Conservation (phyloP, 1,140 invertebrate species). For the Papilio aristodemus region DNA sequence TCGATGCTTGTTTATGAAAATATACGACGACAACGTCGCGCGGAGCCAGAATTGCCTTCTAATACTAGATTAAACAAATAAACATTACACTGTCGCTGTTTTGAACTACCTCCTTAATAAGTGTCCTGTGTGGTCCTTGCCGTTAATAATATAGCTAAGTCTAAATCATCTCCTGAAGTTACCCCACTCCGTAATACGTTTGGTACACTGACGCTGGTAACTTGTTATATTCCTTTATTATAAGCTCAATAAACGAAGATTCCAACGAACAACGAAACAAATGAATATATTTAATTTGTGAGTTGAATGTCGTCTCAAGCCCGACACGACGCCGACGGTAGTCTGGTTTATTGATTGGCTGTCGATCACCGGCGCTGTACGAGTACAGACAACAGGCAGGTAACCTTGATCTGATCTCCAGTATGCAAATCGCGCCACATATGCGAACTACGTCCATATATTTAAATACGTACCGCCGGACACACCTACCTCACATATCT, state of each 20-base stretch:
- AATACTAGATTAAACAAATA: background rate
- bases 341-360: background rate
- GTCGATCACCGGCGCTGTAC: conserved; percentile 2
- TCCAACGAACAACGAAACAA: too few relatives aligned
- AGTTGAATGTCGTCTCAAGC: background rate
- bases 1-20: conserved; percentile 21
- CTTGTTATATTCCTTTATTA: too few relatives aligned
- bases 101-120: background rate
- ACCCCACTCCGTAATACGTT: too few relatives aligned
- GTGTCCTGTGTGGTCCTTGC: too few relatives aligned
- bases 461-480: conserved; percentile 17
- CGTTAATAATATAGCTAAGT: too few relatives aligned
- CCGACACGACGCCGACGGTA: conserved; percentile 14
- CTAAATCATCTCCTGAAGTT: too few relatives aligned
- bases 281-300: background rate
- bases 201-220: too few relatives aligned
- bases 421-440: conserved; percentile 46
- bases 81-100: background rate
- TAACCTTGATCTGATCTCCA: conserved; percentile 50
- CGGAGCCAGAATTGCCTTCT: background rate
- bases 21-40: background rate
- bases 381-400: conserved; percentile 38
- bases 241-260: too few relatives aligned
- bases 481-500: conserved; percentile 29
- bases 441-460: conserved; percentile 5